Conservation (phyloP, 2,113 vertebrate genomes). For the Oplegnathus fasciatus region DNA sequence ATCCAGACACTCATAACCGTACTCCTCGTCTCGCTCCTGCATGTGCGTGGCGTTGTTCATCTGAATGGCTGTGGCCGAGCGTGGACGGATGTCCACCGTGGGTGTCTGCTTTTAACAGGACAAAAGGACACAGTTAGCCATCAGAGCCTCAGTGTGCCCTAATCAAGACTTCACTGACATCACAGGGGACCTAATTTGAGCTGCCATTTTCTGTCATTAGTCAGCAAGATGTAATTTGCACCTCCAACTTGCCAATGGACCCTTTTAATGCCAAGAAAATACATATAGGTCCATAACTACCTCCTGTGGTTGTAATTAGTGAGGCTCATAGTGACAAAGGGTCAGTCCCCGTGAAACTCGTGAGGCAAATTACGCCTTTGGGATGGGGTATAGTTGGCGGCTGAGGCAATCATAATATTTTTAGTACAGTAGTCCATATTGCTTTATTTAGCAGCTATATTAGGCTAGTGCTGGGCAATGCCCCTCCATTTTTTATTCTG, state of each 20-base stretch:
- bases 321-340: slow-evolving; percentile 48
- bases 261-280: slow-evolving; percentile 57
- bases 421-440: slow-evolving; percentile 15
- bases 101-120: slow-evolving; percentile 89
- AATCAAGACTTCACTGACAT: slow-evolving; percentile 21
- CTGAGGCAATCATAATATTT: slow-evolving; percentile 25
- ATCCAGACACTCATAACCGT: slow-evolving; percentile 97
- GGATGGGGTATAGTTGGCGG: slow-evolving; percentile 28
- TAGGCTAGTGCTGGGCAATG: slow-evolving; percentile 75
- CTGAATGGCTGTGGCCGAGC: slow-evolving; percentile 96
- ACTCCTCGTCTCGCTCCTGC: slow-evolving; percentile 97
- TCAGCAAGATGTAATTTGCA: slow-evolving; percentile 65
- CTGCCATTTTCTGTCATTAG: slow-evolving; percentile 39
- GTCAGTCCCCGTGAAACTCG: slow-evolving; percentile 34
- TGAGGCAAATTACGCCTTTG: slow-evolving; percentile 67
- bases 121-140: slow-evolving; percentile 63
- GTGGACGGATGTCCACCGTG: slow-evolving; percentile 97
- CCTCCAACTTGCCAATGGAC: slow-evolving; percentile 55
- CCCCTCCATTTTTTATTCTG: background rate
- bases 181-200: slow-evolving; percentile 43
- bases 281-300: slow-evolving; percentile 47
- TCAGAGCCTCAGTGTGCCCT: background rate
- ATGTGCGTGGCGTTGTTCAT: slow-evolving; percentile 99
- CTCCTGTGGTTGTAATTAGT: slow-evolving; percentile 64
- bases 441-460: slow-evolving; percentile 47